A percentile compares a stretch with the other conserved stretches of the same genome.
These are phyloP conservation scores for Conus canariensis DNA, from an alignment of 2,888 invertebrate genomes.

Conservation along the genomic window DNA sequence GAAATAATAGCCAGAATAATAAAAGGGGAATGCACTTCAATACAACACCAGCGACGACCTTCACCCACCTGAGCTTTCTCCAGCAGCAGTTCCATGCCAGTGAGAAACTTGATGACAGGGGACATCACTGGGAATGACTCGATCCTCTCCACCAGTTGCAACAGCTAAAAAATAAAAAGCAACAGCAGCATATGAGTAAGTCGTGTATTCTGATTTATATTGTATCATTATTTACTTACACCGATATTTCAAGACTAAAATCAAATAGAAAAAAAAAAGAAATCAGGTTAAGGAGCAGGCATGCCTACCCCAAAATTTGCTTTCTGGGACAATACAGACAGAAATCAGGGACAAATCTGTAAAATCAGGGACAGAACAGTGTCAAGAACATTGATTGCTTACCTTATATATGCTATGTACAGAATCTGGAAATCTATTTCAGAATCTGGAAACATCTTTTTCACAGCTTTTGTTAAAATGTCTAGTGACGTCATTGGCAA, in stretches of 20 bases:
- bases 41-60: neutral
- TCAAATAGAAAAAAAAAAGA: neutral
- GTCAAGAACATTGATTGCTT: too few species aligned
- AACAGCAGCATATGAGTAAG: neutral
- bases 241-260: neutral
- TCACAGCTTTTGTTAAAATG: too few species aligned
- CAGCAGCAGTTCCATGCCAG: slow-evolving; percentile 93
- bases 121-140: slow-evolving; percentile 87
- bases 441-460: too few species aligned
- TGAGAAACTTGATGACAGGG: slow-evolving; percentile 91
- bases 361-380: too few species aligned
- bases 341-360: too few species aligned
- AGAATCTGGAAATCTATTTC: too few species aligned
- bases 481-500: too few species aligned
- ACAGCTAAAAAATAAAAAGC: slow-evolving; percentile 73
- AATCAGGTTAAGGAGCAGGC: neutral
- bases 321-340: too few species aligned
- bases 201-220: too few species aligned
- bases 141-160: slow-evolving; percentile 77
- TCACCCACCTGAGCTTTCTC: slow-evolving; percentile 82
- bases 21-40: neutral
- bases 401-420: too few species aligned
- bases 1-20: too few species aligned
- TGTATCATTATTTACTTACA: neutral
- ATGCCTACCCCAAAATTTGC: too few species aligned